phyloP scores from a whole-genome alignment of 2,113 vertebrate genomes.

The Mormoops blainvillei region DNA sequence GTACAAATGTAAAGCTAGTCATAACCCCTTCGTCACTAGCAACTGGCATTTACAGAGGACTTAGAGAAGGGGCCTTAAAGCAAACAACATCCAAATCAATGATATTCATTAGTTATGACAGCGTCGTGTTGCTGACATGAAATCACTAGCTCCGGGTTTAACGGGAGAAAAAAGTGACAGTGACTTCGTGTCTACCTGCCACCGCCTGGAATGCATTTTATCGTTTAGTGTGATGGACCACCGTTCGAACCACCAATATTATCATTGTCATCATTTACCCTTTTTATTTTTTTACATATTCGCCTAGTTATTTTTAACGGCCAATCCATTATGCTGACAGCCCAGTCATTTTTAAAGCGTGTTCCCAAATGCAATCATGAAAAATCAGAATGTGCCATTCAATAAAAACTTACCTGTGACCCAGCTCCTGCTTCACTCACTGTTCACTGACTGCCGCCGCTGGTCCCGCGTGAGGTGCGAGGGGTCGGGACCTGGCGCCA shows the following conservation, averaged over 20 bases:
- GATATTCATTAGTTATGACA: not conserved
- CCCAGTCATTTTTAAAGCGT: slow-evolving; percentile 10
- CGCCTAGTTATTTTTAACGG: slow-evolving; percentile 35
- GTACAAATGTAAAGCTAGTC: not conserved
- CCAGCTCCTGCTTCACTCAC: not conserved
- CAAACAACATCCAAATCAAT: not conserved
- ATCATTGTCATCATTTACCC: not conserved
- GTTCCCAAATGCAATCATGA: slow-evolving; percentile 9
- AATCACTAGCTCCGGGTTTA: not conserved
- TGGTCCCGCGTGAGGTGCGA: rapidly evolving
- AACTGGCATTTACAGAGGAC: not conserved
- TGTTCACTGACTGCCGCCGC: not conserved
- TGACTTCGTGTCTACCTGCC: not conserved
- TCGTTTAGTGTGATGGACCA: not conserved
- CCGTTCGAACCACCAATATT: not conserved
- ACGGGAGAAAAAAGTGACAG: not conserved
- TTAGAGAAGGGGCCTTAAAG: not conserved
- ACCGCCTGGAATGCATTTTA: not conserved
- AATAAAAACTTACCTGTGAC: not conserved
- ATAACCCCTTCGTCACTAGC: not conserved
- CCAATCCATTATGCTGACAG: slow-evolving; percentile 57
- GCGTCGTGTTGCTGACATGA: not conserved
- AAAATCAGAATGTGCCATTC: slow-evolving; percentile 18
- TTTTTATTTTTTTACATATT: not conserved
- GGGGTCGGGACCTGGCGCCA: rapidly evolving